Evolutionary conservation across 2,113 vertebrate species (phyloP).

Genomic region (Ifrita kowaldi): DNA sequence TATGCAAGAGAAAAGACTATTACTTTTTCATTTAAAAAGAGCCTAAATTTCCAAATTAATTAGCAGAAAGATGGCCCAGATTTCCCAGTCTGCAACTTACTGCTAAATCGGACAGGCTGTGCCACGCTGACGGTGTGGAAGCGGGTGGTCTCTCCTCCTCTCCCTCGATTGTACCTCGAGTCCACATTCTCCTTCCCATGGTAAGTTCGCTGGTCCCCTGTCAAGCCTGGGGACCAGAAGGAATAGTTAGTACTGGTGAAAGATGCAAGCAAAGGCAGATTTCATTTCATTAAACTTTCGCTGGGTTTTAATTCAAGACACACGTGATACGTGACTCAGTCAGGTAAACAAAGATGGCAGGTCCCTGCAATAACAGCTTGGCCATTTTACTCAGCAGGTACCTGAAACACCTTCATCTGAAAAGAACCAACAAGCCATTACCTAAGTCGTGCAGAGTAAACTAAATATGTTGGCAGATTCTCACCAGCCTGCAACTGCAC

Average conservation of each 20-base stretch:
- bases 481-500: neutral
- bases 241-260: neutral
- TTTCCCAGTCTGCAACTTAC: slow-evolving; percentile 83
- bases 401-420: neutral
- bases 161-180: slow-evolving; percentile 59
- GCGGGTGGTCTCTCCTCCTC: slow-evolving; percentile 70
- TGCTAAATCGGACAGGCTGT: slow-evolving; percentile 92
- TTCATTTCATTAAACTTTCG: neutral
- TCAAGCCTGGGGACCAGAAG: slow-evolving; percentile 73
- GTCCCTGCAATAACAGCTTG: neutral
- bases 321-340: neutral
- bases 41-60: neutral
- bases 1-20: neutral
- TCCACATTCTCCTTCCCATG: slow-evolving; percentile 83
- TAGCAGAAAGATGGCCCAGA: neutral
- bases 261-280: neutral
- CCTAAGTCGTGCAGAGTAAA: neutral
- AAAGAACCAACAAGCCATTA: neutral
- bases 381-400: neutral
- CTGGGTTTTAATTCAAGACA: neutral
- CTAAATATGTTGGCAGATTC: neutral
- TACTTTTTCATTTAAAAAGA: neutral
- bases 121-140: slow-evolving; percentile 81
- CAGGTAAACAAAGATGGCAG: neutral
- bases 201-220: slow-evolving; percentile 80